phyloP scores from a whole-genome alignment of 2,888 invertebrate genomes.

The Gnatocerus cornutus region DNA sequence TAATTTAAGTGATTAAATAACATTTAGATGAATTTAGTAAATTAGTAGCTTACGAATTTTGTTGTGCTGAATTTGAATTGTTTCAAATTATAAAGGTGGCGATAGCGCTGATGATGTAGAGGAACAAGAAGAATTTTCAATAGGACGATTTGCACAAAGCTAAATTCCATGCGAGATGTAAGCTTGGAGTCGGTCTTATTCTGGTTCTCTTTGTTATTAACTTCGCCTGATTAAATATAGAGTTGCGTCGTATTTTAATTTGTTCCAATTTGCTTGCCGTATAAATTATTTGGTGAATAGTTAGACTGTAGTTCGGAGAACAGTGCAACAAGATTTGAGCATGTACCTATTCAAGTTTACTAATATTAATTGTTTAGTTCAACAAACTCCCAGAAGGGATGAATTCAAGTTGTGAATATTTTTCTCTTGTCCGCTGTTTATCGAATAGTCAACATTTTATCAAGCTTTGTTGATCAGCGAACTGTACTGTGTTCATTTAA shows the following conservation, averaged over 20 bases:
- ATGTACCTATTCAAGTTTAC: background rate
- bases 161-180: conserved; percentile 23
- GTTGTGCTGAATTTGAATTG: conserved; percentile 14
- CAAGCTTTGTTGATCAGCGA: too few species aligned
- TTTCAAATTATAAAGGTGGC: conserved; percentile 13
- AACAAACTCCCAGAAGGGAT: too few species aligned
- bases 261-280: background rate
- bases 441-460: too few species aligned
- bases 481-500: too few species aligned
- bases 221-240: conserved; percentile 36
- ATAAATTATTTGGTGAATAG: background rate
- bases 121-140: conserved; percentile 1
- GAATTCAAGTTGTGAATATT: too few species aligned
- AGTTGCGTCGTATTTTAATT: conserved; percentile 26
- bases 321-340: background rate
- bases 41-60: conserved; percentile 19
- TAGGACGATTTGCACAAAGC: conserved; percentile 26
- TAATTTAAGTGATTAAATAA: background rate
- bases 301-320: background rate
- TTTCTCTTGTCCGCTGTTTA: too few species aligned
- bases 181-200: conserved; percentile 10
- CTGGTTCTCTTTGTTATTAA: conserved; percentile 28
- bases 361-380: too few species aligned
- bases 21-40: conserved; percentile 17
- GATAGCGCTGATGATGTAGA: background rate